Conservation (phyloP, 2,113 vertebrate species). For the Neoarius graeffei region DNA sequence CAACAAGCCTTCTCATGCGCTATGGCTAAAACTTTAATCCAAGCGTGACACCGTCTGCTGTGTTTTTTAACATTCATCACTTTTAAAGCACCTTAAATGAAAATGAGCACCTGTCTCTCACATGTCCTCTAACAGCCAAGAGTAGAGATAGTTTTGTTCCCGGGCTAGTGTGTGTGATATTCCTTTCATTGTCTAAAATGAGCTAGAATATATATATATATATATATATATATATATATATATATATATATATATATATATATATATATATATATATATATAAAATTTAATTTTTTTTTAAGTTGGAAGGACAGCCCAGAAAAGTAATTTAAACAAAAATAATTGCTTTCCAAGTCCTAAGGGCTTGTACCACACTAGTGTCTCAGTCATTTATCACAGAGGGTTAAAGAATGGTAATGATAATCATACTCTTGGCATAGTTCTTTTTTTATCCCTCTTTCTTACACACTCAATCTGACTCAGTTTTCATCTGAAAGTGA, state of each 20-base stretch:
- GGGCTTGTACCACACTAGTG: background rate
- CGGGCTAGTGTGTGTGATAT: background rate
- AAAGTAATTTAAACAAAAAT: slow-evolving; percentile 5
- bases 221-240: background rate
- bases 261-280: no score
- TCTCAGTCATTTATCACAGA: slow-evolving; percentile 4
- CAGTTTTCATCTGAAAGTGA: background rate
- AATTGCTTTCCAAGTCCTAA: background rate
- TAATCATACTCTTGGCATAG: background rate
- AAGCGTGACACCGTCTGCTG: slow-evolving; percentile 2
- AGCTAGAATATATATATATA: slow-evolving; percentile 10
- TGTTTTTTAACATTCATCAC: slow-evolving; percentile 37
- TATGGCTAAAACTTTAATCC: slow-evolving; percentile 26
- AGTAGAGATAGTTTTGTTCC: background rate
- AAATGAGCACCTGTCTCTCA: background rate
- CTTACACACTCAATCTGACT: background rate
- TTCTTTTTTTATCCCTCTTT: background rate
- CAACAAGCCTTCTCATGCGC: slow-evolving; percentile 34
- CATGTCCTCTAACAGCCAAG: background rate
- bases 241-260: no score
- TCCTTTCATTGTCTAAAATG: slow-evolving; percentile 10
- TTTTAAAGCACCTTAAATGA: slow-evolving; percentile 21
- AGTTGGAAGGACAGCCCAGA: background rate
- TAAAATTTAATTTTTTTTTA: no score
- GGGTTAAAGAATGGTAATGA: background rate